Conservation (phyloP, 1,140 invertebrate species). For the Sarcophaga bullata region DNA sequence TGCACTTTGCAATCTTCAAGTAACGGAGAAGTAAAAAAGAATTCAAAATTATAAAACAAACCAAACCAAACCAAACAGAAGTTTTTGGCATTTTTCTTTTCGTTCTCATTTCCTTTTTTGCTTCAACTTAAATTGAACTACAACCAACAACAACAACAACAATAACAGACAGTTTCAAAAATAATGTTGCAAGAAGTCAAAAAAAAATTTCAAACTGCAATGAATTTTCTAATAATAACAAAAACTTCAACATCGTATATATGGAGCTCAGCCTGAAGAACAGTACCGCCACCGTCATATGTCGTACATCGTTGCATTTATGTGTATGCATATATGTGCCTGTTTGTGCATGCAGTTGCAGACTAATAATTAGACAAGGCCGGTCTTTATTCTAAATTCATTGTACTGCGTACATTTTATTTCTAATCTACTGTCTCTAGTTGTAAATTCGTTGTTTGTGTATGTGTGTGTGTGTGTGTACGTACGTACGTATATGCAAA, state of each 20-base stretch:
- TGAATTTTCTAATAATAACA: conserved; percentile 18
- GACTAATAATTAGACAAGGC: too few species aligned
- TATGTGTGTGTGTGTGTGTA: too few species aligned
- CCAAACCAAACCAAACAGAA: conserved; percentile 21
- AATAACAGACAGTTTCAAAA: neutral
- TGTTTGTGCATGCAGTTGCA: too few species aligned
- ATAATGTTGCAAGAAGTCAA: neutral
- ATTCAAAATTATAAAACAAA: conserved; percentile 25
- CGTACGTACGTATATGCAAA: too few species aligned
- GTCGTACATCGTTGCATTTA: too few species aligned
- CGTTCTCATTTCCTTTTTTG: neutral
- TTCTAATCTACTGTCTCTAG: too few species aligned
- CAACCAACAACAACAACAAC: neutral
- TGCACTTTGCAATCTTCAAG: conserved; percentile 14
- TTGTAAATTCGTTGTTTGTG: too few species aligned
- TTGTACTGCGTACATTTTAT: too few species aligned
- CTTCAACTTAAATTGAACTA: neutral
- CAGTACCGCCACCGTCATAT: too few species aligned
- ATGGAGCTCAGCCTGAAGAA: neutral
- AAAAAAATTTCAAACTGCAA: conserved; percentile 21
- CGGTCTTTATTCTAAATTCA: too few species aligned
- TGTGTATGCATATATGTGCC: too few species aligned
- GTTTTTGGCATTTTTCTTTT: conserved; percentile 18
- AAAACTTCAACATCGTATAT: neutral
- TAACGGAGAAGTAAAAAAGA: neutral